Base-by-base conservation (phyloP, 53 echinoderm and acorn worm species). In the Paracentrotus lividus region DNA sequence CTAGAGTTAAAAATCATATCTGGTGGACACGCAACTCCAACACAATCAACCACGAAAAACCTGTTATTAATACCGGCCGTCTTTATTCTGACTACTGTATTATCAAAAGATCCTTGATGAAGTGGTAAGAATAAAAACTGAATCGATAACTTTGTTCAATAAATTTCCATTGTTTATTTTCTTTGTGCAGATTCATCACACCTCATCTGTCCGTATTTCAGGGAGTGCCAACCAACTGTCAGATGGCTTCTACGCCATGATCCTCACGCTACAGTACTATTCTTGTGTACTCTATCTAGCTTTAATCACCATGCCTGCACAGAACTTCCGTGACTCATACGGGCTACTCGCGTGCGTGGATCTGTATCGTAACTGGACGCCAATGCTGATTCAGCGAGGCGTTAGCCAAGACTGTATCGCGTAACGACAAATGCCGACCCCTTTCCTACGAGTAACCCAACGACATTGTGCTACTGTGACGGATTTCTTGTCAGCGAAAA, bases 381-480 rank as follows among this genome's bases (percentile, higher is more conserved):
- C 34, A 18, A 36, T 34, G 16, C 23, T 9, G 13, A 42, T 14
- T 88, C 38, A 38, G 23, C 59, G 59, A 58, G 1, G 34, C 54
- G 9, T 18, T 58, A 40, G 88, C 88, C 15, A 88, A 33, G 88
- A 38, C 32, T 2, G 31, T 16, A 55, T 21, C n/a, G 6, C 57
- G 98, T n/a, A 96, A 96, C 85, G 98, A 98, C 69, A 93, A 95
- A 0, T 98, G 98, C 86, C 96, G 95, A 95, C 54, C 97, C 96
- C 2, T 98, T 94, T 61, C 96, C 98, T 15, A 94, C 94, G 34
- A 86, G 88, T 5, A 91, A 93, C 77, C 96, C 96, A 24, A 96
- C 94, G 44, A 98, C 96, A 21, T 76, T 95, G 67, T 98, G 98
- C 88, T 98, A 98, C 77, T 98, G 98, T 69, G 98, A 98, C 85